Evolutionary conservation across 2,113 vertebrate genomes (phyloP), one percentile per base, ranked within the genome.

Genomic region (Eolophus roseicapilla): DNA sequence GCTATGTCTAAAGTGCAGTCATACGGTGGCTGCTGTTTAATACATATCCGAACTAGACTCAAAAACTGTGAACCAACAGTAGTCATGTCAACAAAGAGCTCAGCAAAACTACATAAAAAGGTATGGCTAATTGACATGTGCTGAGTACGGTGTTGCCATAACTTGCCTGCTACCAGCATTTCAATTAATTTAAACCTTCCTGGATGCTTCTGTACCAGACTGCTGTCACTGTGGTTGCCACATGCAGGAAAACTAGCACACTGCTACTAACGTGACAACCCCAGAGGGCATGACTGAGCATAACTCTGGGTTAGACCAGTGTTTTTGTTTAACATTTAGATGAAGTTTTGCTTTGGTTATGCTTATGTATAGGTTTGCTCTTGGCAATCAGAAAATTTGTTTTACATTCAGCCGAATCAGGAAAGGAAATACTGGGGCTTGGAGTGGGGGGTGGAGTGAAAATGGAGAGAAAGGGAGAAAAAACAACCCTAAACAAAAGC

Each of bases 371-470:
- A 87, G 76, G 80, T 77, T 85, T 93, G 64, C 49, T 60, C 84
- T 95, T 94, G 89, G 80, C 91, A 97, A 94, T 68, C 77, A 80
- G 84, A 91, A 76, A 53, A 43, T 95, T 97, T 93, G 84, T 86
- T 95, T 97, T 96, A 90, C 89, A 89, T 97, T 94, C 96, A 91
- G 73, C 77, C 90, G 92, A 97, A 96, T 78, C 79, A 85, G 88
- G 88, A 97, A 92, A 91, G 46, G 92, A 96, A 97, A 96, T 88
- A 86, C 79, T 59, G 65, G 69, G 16, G 6, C 70, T 83, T 53
- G 33, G 17, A 7, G 7, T 7, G 5, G 41, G 23, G 7, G 9
- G 7, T 28, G 28, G 15, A 63, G 4, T 17, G 80, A 68, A 86
- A 88, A 86, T 47, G 13, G 33, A 55, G 15, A 8, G 27, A 5